Evolutionary conservation across 2,113 vertebrate species (phyloP), one percentile per base, ranked within the genome.

Genomic region (Gnathonemus longibarbis): DNA sequence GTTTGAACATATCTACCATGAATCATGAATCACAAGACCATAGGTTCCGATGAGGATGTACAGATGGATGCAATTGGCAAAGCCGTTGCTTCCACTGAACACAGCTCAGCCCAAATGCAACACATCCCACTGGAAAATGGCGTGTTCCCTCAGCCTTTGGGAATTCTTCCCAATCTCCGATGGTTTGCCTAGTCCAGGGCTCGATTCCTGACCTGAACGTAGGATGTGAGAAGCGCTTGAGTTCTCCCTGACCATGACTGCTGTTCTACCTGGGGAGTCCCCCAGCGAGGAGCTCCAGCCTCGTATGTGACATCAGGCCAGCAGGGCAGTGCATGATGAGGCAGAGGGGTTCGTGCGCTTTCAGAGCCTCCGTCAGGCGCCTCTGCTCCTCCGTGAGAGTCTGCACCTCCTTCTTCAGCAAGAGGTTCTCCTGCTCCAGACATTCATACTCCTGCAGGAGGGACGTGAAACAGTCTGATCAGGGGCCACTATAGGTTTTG

Each of bases 361-460:
- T 95, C 91, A 99, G 94, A 0, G 95, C 94, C 90, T 98, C 96
- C 0, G 93, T 96, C 92, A 99, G 95, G 46, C 95, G 94, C 91
- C 94, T 96, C 95, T 98, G 96, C 94, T 99, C 97, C 92, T 98
- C 97, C 0, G 95, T 96, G 90, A 99, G 95, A 92, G 96, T 97
- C 89, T 96, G 95, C 0, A 99, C 97, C 95, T 99, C 98, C 92
- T 95, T 96, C 93, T 95, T 97, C 92, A 99, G 94, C 92, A 95
- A 93, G 0, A 94, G 93, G 94, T 99, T 98, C 93, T 96, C 97
- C 92, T 98, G 97, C 93, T 98, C 98, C 92, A 99, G 92, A 92
- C 95, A 94, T 92, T 98, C 97, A 19, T 98, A 97, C 53, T 97
- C 96, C 98, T 99, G 96, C 2, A 87, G 13, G 62, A 53, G 31